Conservation (phyloP, 2,797 vertebrate genomes). For the Arremon brunneinucha region DNA sequence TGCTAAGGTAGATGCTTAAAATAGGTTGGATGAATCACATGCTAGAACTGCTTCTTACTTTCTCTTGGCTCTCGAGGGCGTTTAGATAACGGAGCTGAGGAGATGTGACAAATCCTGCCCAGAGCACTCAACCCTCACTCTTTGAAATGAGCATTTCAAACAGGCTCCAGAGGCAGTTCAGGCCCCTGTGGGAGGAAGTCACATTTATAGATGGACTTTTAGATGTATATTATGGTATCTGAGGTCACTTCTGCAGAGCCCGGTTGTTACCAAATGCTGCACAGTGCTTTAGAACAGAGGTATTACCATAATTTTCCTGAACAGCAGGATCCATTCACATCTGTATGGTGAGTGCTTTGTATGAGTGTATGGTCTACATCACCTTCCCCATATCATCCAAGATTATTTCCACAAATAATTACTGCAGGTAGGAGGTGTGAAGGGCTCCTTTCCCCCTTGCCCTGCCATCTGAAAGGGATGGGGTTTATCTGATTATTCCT, state of each 20-base stretch:
- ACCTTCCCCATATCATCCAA: not conserved
- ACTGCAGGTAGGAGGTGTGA: not conserved
- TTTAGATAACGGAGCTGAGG: not conserved
- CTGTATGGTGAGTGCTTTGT: not conserved
- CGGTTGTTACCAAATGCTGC: not conserved
- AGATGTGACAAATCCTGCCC: not conserved
- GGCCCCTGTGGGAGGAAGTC: not conserved
- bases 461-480: not conserved
- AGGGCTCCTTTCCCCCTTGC: not conserved
- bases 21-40: constrained; percentile 59
- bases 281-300: not conserved
- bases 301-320: not conserved
- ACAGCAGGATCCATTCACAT: not conserved
- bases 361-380: not conserved
- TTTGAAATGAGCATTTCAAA: not conserved
- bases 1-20: constrained; percentile 56
- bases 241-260: not conserved
- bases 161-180: not conserved
- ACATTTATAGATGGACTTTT: not conserved
- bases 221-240: not conserved
- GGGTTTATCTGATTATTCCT: not conserved
- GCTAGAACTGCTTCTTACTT: constrained; percentile 26
- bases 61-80: not conserved
- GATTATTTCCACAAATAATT: not conserved
- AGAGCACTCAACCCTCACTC: not conserved